A percentile compares a stretch with the other conserved stretches of the same genome.
Conservation (phyloP, 2,113 vertebrate genomes). For the Capreolus pygargus region DNA sequence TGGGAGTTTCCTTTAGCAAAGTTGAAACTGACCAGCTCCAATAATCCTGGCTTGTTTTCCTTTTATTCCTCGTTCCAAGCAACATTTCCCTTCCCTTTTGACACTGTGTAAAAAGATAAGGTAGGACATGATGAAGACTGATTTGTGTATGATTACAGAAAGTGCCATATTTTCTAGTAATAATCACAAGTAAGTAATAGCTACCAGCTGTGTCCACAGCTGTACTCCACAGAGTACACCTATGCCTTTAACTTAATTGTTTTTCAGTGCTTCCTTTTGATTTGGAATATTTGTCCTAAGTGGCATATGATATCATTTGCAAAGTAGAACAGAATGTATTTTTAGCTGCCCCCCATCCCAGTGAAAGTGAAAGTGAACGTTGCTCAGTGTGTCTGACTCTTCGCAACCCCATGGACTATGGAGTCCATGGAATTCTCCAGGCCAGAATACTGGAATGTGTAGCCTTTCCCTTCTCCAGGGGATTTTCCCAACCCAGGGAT, state of each 20-base stretch:
- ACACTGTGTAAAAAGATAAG: no score
- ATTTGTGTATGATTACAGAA: conserved; percentile 77
- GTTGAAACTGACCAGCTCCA: conserved; percentile 51
- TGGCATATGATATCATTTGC: conserved; percentile 59
- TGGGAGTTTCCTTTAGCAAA: conserved; percentile 20
- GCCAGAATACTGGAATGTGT: no score
- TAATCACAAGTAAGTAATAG: conserved; percentile 79
- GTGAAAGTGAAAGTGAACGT: no score
- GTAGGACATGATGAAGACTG: no score
- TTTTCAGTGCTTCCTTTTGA: conserved; percentile 78
- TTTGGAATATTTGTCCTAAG: conserved; percentile 72
- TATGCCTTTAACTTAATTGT: conserved; percentile 74
- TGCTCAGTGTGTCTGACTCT: no score
- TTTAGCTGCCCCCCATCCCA: background rate
- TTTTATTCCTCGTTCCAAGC: no score
- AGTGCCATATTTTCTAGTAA: conserved; percentile 78
- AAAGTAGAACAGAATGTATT: conserved; percentile 47
- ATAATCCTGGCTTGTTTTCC: conserved; percentile 65
- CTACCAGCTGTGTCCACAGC: conserved; percentile 84
- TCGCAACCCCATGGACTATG: no score
- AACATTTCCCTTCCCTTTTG: no score
- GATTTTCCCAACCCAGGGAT: no score
- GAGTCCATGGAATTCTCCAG: no score
- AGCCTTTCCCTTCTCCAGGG: no score
- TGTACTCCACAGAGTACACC: conserved; percentile 61